Evolutionary conservation across 2,888 invertebrate species (phyloP), one percentile per base, ranked within the genome.

Genomic region (Hetaerina titia): DNA sequence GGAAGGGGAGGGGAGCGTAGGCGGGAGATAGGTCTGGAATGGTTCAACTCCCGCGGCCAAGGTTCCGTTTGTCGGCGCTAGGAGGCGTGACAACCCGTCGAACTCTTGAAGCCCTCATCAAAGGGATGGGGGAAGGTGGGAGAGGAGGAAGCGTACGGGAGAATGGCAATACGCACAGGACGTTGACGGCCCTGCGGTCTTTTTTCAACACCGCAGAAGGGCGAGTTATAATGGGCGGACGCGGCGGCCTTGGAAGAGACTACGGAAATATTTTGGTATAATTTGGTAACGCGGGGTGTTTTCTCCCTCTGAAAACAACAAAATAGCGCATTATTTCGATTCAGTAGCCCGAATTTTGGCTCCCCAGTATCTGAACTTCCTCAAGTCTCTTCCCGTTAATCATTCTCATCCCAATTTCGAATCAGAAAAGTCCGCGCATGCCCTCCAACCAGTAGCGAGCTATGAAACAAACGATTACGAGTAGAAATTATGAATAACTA

Each of bases 21-120:
- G 81, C 25, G 31, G 7, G 13, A 25, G 74, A 11, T 11, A 31
- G 81, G 11, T 81, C 81, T 81, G 81, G 81, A 13, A 81, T 11
- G 31, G 81, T 81, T 81, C 81, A 81, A n/a, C 25, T 31, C 45
- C 31, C 81, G 81, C 81, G 81, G 31, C 81, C 31, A 81, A 81
- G 81, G 81, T 31, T 81, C 81, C 15, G 81, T 81, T 81, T 81
- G 81, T 81, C 81, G 81, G 81, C 81, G 31, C 81, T 81, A 11
- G 81, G 81, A 31, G 81, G n/a, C n/a, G n/a, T 2, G 13, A 11
- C 13, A 31, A 81, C 25, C 81, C 11, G 31, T n/a, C 81, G 31
- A 22, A 9, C 81, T 81, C 31, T 69, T 25, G 81, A 81, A 81
- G 81, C 5, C 81, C 31, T 31, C 4, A 31, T 31, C 25, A 81